A percentile compares a stretch with the other conserved stretches of the same genome.
Evolutionary conservation across 2,888 invertebrate species (phyloP).

Genomic region (Trichogramma dendrolimi): DNA sequence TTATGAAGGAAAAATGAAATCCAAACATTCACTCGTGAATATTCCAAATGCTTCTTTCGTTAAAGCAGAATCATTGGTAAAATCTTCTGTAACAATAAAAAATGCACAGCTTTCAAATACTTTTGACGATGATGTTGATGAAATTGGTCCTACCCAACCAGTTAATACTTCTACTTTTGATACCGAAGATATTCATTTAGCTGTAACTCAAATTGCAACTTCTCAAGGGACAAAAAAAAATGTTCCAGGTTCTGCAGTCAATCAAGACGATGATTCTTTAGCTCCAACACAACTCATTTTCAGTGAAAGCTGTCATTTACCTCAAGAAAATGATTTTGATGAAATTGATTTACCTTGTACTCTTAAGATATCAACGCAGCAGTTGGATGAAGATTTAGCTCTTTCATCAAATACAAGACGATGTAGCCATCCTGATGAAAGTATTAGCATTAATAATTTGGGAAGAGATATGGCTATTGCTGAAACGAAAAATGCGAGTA

Average conservation of each 20-base stretch:
- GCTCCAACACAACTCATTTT: slow-evolving; percentile 8
- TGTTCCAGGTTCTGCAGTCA: neutral
- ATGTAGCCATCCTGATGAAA: no score
- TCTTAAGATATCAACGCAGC: slow-evolving; percentile 16
- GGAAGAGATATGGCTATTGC: no score
- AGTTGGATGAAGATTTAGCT: neutral
- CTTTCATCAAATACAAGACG: no score
- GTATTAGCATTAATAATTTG: no score
- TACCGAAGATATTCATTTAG: slow-evolving; percentile 17
- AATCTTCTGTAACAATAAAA: neutral
- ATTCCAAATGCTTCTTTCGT: no score
- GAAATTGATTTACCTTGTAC: slow-evolving; percentile 10
- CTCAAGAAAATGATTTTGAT: neutral
- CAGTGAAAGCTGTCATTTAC: neutral
- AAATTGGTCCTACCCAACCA: slow-evolving; percentile 22
- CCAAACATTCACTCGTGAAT: no score
- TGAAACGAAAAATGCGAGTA: no score
- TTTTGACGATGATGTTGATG: slow-evolving; percentile 17
- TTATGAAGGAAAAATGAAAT: neutral
- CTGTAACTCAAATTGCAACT: slow-evolving; percentile 24
- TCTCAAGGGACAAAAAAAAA: slow-evolving; percentile 28
- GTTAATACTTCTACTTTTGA: slow-evolving; percentile 15
- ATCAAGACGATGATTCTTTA: slow-evolving; percentile 3
- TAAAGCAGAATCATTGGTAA: no score
- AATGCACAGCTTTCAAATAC: slow-evolving; percentile 14